Evolutionary conservation across 1,140 invertebrate genomes (phyloP), one percentile per base, ranked within the genome.

Genomic region (Drosophila bocqueti): DNA sequence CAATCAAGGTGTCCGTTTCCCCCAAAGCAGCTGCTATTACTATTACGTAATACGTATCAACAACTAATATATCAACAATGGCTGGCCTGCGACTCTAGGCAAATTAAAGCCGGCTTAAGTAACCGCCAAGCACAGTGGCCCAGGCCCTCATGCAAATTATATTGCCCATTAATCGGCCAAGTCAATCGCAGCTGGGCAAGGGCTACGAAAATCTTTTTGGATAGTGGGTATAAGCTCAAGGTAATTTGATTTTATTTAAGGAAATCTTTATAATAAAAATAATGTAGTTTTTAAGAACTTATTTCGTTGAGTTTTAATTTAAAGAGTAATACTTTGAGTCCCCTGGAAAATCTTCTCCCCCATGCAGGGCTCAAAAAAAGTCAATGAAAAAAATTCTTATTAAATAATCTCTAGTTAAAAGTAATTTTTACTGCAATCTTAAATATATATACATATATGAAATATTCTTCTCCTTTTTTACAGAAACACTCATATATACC

Each of bases 71-170:
- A 55, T 34, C 29, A 61, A 81, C 57, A 79, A 76, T 38, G 36
- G 34, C 38, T 34, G 13, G 26, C 2, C 15, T n/a, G n/a, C 42
- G 52, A n/a, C n/a, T 69, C 29, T 49, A 13, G 21, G 47, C 49
- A 75, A 80, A 80, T 90, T 82, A 76, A 79, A 61, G 76, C 79
- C 63, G 68, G 72, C 78, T 90, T 90, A 84, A 85, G 66, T 72
- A 72, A 82, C 79, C 82, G 68, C 81, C 76, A 85, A 85, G 76
- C 57, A 74, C 79, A 75, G 72, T 65, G 72, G 34, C 36, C 60
- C 77, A 68, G 75, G 24, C 43, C 52, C 77, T 68, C 67, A 63
- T 72, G 57, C 54, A 79, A 84, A 76, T 76, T 79, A 79, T 79
- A 54, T 59, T 57, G 3, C 24, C 66, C 72, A 83, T 76, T 77